Evolutionary conservation across 2,888 invertebrate genomes (phyloP).

Genomic region (Eupithecia tripunctaria): DNA sequence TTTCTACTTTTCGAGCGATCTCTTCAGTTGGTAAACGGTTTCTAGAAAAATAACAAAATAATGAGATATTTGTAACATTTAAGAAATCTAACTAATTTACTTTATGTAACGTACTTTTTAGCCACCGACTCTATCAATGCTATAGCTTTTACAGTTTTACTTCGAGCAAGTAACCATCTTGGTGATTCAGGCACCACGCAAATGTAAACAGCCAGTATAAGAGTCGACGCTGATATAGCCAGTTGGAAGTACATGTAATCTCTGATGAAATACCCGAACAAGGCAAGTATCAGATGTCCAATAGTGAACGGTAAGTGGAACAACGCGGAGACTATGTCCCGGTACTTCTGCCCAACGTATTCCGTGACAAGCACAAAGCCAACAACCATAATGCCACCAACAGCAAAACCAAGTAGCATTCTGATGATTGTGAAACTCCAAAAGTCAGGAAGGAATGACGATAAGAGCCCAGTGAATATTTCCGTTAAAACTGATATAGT

Average conservation of each 20-base stretch:
- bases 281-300: constrained; percentile 86
- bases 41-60: constrained; percentile 52
- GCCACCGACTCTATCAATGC: constrained; percentile 87
- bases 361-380: constrained; percentile 86
- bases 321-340: constrained; percentile 83
- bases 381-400: constrained; percentile 90
- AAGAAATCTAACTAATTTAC: not conserved
- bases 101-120: constrained; percentile 61
- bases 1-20: constrained; percentile 68
- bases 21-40: constrained; percentile 72
- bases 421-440: constrained; percentile 86
- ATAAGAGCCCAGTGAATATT: constrained; percentile 86
- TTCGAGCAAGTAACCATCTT: constrained; percentile 89
- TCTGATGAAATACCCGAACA: constrained; percentile 86
- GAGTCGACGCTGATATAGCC: constrained; percentile 83
- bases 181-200: constrained; percentile 91
- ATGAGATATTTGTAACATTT: not conserved
- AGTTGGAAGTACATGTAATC: constrained; percentile 87
- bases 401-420: constrained; percentile 88
- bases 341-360: constrained; percentile 81
- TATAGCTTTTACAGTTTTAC: constrained; percentile 85
- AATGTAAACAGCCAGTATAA: constrained; percentile 86
- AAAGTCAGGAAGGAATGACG: constrained; percentile 87
- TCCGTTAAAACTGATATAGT: constrained; percentile 88
- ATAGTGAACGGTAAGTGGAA: constrained; percentile 88